Conservation (phyloP, 2,113 vertebrate genomes). For the Myiopsitta monachus region DNA sequence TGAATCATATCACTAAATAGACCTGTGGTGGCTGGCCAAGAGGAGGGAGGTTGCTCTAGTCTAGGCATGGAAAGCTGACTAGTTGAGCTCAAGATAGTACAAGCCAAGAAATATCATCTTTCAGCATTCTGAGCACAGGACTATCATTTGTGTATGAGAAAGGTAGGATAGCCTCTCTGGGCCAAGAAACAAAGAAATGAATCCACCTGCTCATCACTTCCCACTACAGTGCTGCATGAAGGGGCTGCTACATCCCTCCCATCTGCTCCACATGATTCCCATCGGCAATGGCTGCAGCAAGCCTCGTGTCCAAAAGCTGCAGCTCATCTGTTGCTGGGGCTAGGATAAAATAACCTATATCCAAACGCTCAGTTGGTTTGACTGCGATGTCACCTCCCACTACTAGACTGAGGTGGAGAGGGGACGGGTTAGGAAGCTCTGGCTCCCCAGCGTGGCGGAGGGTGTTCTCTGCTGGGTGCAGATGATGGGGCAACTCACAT, state of each 20-base stretch:
- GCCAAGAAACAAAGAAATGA: background rate
- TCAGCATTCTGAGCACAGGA: background rate
- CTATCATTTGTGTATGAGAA: background rate
- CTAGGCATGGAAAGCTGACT: background rate
- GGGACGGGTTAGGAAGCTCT: background rate
- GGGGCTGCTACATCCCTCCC: background rate
- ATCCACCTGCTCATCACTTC: background rate
- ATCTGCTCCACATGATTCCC: background rate
- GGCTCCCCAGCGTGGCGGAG: background rate
- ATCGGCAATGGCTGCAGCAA: background rate
- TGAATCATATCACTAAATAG: background rate
- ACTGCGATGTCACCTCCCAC: background rate
- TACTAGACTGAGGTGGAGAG: rapidly evolving
- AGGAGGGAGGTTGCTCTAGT: background rate
- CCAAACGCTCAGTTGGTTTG: rapidly evolving
- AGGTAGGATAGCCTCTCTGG: background rate
- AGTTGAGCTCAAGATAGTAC: background rate
- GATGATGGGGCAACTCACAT: background rate
- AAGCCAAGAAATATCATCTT: background rate
- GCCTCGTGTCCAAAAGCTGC: background rate
- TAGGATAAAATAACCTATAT: background rate
- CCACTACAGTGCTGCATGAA: background rate
- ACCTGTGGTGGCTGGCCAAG: background rate
- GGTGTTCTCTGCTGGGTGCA: background rate
- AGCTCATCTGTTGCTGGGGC: background rate